Percentiles rank a stretch among this genome's conserved stretches.
These are phyloP conservation scores for Sminthurides bifidus DNA, from an alignment of 1,140 invertebrate genomes.

Conservation along the genomic window DNA sequence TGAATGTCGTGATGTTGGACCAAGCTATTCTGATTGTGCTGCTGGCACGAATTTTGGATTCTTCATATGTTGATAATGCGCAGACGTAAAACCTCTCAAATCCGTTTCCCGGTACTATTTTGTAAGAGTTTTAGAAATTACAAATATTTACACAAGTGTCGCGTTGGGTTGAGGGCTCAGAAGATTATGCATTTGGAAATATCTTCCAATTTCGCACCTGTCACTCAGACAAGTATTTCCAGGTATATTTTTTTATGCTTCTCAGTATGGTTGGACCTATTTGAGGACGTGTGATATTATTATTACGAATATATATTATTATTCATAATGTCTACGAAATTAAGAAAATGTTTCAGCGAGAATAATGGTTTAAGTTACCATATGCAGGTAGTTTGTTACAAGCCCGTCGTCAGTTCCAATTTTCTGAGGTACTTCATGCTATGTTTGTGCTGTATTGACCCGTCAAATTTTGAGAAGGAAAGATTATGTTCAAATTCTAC, in stretches of 20 bases:
- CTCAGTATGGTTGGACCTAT: constrained; percentile 5
- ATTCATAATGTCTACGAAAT: background rate
- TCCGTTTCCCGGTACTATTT: background rate
- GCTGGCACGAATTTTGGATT: too few species aligned
- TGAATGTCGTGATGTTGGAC: background rate
- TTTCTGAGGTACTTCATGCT: too few species aligned
- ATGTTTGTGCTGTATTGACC: too few species aligned
- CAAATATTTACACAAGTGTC: background rate
- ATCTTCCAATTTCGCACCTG: too few species aligned
- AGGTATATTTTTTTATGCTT: background rate
- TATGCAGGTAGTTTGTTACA: too few species aligned
- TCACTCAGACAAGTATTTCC: background rate
- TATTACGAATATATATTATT: background rate
- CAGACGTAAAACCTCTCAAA: background rate
- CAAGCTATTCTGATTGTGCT: too few species aligned
- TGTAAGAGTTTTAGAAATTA: background rate
- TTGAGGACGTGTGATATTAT: constrained; percentile 8
- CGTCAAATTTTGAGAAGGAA: too few species aligned
- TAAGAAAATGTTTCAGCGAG: background rate
- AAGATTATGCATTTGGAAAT: background rate
- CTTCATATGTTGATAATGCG: background rate
- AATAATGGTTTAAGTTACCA: constrained; percentile 10
- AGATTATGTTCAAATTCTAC: too few species aligned
- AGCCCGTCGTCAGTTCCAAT: too few species aligned
- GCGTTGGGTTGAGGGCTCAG: background rate